phyloP scores from a whole-genome alignment of 2,888 invertebrate species.

The Euzetes globulus region DNA sequence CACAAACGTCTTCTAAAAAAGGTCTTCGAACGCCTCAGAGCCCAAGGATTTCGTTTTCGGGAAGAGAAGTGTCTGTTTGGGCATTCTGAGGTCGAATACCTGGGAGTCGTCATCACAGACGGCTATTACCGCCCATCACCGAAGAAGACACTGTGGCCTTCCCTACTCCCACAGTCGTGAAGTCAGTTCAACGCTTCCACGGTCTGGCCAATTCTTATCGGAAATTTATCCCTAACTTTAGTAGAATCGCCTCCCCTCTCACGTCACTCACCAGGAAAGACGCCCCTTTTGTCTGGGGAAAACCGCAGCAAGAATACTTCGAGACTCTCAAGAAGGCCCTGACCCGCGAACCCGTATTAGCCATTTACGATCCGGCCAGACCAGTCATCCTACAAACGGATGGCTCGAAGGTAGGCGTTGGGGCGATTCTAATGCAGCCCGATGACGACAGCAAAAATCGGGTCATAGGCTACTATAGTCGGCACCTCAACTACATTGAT shows the following conservation, averaged over 20 bases:
- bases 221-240: neutral
- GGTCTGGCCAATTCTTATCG: slow-evolving; percentile 17
- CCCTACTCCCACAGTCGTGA: neutral
- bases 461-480: no score
- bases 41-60: no score
- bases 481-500: no score
- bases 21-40: no score
- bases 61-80: no score
- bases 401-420: neutral
- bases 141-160: neutral
- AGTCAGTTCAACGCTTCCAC: neutral
- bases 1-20: no score
- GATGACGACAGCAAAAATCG: no score
- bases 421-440: neutral
- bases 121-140: no score
- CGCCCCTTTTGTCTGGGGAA: neutral
- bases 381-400: neutral
- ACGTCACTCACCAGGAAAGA: neutral
- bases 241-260: neutral
- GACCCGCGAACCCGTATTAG: neutral
- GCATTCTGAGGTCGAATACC: no score
- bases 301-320: slow-evolving; percentile 1
- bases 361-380: neutral
- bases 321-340: neutral
- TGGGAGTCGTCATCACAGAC: no score